These are phyloP conservation scores for Trematomus loennbergii DNA, from an alignment of 2,113 vertebrate species.

Conservation along the genomic window DNA sequence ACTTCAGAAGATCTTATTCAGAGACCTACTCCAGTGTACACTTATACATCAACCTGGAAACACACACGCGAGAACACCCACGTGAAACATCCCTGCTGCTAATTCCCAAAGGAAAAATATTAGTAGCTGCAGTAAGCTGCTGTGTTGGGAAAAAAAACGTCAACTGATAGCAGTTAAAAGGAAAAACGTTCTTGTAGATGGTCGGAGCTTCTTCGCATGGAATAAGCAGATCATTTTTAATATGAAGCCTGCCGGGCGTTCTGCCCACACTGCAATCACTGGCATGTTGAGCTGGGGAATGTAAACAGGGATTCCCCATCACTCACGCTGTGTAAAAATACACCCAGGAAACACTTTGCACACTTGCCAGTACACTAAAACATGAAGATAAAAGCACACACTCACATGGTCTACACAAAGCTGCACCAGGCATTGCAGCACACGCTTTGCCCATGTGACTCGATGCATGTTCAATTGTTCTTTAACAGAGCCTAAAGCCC, in stretches of 20 bases:
- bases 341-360: conserved; percentile 42
- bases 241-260: conserved; percentile 52
- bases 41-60: conserved; percentile 24
- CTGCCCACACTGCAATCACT: conserved; percentile 55
- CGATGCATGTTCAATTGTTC: conserved; percentile 28
- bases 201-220: conserved; percentile 27
- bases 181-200: conserved; percentile 32
- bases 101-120: conserved; percentile 27
- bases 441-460: conserved; percentile 28
- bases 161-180: conserved; percentile 6
- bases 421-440: conserved; percentile 4
- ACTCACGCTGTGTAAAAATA: conserved; percentile 57
- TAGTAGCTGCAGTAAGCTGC: not conserved
- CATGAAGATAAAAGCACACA: conserved; percentile 15
- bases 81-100: not conserved
- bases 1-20: conserved; percentile 46
- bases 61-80: not conserved
- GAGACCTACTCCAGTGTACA: conserved; percentile 14
- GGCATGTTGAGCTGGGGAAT: conserved; percentile 61
- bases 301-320: conserved; percentile 82
- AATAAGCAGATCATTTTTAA: conserved; percentile 53
- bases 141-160: not conserved
- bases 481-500: conserved; percentile 10
- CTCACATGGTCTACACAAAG: not conserved
- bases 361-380: conserved; percentile 13